Percentiles rank a stretch among this genome's conserved stretches.
Evolutionary conservation across 2,888 invertebrate species (phyloP).

Genomic region (Volucella inflata): DNA sequence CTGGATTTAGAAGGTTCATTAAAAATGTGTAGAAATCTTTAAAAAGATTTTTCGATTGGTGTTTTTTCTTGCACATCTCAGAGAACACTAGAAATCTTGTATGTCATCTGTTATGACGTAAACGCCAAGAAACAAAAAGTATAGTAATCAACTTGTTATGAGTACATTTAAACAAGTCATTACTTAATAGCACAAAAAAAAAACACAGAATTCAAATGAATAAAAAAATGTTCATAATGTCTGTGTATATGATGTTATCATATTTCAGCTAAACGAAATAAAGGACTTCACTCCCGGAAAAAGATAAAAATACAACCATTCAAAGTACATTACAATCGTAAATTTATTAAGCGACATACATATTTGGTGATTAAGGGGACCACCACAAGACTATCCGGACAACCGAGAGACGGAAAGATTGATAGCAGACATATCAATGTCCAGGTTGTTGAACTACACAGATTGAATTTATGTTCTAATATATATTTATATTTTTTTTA

Average conservation of each 20-base stretch:
- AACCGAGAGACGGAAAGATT: slow-evolving; percentile 31
- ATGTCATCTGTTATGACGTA: no score
- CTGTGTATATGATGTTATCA: slow-evolving; percentile 1
- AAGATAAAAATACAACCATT: neutral
- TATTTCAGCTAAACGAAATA: neutral
- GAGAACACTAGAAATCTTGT: no score
- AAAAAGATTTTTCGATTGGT: no score
- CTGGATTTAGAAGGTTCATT: no score
- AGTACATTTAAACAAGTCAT: no score
- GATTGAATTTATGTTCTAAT: neutral
- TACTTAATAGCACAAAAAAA: no score
- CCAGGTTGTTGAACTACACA: slow-evolving; percentile 55
- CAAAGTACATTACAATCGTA: neutral
- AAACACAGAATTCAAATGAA: no score
- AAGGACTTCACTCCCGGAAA: neutral
- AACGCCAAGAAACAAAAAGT: no score
- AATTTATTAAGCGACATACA: slow-evolving; percentile 27
- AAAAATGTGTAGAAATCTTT: no score
- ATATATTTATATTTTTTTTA: slow-evolving; percentile 17
- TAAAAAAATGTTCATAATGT: neutral
- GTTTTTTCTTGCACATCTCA: no score
- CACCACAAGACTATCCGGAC: neutral
- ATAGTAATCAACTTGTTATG: no score
- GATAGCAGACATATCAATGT: slow-evolving; percentile 23
- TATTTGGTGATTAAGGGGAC: slow-evolving; percentile 16